These are phyloP conservation scores for Staurois parvus DNA, from an alignment of 2,797 vertebrate species.

Conservation along the genomic window DNA sequence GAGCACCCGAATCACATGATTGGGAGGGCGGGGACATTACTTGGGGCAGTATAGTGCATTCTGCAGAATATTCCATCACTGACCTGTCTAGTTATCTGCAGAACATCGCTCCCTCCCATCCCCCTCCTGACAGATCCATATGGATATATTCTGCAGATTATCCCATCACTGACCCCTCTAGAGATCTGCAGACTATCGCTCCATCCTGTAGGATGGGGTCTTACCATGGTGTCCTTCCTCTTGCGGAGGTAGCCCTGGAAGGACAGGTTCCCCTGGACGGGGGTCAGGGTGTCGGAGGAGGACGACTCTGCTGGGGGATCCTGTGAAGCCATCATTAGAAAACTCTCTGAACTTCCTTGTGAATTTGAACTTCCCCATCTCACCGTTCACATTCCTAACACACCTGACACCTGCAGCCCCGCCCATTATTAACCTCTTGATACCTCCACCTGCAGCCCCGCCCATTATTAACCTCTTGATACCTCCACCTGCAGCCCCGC, in stretches of 20 bases:
- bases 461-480: neutral
- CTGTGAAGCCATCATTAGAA: neutral
- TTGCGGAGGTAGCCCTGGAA: constrained; percentile 60
- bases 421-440: neutral
- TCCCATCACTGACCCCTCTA: neutral
- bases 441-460: neutral
- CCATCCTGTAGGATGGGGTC: neutral
- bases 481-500: neutral
- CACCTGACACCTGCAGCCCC: neutral
- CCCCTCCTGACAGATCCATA: neutral
- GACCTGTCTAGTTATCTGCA: too few species aligned
- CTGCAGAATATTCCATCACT: neutral
- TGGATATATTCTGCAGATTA: neutral
- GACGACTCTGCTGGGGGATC: too few species aligned
- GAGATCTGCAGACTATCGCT: too few species aligned
- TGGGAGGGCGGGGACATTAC: too few species aligned
- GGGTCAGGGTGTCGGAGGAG: neutral
- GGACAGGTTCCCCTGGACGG: constrained; percentile 17
- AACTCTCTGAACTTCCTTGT: neutral
- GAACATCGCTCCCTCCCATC: too few species aligned
- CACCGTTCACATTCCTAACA: neutral
- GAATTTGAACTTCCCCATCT: neutral
- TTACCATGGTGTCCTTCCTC: constrained; percentile 61
- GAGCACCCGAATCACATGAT: too few species aligned
- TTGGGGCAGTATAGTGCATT: too few species aligned